These are phyloP conservation scores for Limnephilus rhombicus DNA, from an alignment of 2,888 invertebrate species.

Conservation along the genomic window DNA sequence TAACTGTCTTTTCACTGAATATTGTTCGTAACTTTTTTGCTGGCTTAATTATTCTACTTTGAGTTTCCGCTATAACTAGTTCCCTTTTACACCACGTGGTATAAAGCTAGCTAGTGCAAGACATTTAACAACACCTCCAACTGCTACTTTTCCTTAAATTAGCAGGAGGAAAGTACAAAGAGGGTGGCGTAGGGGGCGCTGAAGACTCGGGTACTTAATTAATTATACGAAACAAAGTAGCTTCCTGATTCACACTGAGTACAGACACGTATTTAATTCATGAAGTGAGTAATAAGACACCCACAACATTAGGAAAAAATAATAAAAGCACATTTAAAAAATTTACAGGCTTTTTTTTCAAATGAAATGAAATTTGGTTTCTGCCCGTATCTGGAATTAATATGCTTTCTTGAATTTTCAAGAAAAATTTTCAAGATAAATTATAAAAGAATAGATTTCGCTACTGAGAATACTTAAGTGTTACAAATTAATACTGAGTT, in stretches of 20 bases:
- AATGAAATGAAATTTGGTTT: background rate
- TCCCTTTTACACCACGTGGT: background rate
- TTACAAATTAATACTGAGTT: background rate
- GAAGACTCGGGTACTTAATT: background rate
- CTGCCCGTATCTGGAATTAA: background rate
- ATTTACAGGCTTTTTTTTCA: background rate
- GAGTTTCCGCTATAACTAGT: background rate
- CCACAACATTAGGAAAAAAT: background rate
- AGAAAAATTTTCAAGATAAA: no score
- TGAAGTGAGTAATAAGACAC: background rate
- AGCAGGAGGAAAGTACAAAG: background rate
- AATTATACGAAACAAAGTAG: background rate
- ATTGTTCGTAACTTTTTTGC: background rate
- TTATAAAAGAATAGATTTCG: background rate
- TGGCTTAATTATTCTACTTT: background rate
- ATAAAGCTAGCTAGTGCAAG: background rate
- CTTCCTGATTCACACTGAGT: background rate
- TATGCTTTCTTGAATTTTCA: background rate
- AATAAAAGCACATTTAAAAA: background rate
- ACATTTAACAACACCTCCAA: background rate
- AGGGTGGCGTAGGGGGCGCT: background rate
- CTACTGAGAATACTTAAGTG: background rate
- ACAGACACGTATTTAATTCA: background rate
- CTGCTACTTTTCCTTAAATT: background rate
- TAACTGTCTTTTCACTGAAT: background rate